These are phyloP conservation scores for Oasisia sp. DNA, from an alignment of 2,888 invertebrate genomes.

Conservation along the genomic window DNA sequence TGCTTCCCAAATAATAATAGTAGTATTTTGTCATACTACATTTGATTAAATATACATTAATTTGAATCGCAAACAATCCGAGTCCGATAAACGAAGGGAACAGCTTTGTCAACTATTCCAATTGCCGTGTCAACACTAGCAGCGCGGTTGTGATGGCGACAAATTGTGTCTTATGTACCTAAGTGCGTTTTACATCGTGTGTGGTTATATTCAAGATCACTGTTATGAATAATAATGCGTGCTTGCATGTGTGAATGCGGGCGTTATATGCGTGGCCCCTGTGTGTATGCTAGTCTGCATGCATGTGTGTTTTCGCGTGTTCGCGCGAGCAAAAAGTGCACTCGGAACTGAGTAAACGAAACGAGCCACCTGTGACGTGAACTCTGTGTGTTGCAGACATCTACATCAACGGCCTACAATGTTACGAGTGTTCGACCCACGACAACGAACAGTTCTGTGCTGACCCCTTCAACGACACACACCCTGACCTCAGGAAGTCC, in stretches of 20 bases:
- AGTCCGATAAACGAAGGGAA: too few species aligned
- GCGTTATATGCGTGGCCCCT: neutral
- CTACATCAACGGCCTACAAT: constrained; percentile 26
- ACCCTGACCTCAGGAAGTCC: constrained; percentile 43
- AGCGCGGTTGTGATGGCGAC: too few species aligned
- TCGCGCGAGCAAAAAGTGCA: neutral
- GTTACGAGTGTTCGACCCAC: constrained; percentile 42
- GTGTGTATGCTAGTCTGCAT: neutral
- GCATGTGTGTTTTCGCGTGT: neutral
- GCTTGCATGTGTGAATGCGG: neutral
- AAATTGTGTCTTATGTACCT: too few species aligned
- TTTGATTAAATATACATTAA: too few species aligned
- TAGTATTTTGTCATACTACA: too few species aligned
- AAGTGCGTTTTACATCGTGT: too few species aligned
- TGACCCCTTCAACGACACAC: constrained; percentile 53
- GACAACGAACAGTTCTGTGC: constrained; percentile 44
- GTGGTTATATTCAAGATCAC: too few species aligned
- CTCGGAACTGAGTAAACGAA: neutral
- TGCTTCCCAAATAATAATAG: too few species aligned
- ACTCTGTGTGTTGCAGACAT: neutral
- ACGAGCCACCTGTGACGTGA: neutral
- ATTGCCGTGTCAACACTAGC: too few species aligned
- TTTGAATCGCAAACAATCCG: too few species aligned
- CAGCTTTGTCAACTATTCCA: too few species aligned
- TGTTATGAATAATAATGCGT: too few species aligned